Base-by-base conservation (phyloP, 1,140 invertebrate species). In the Drosophila sulfurigaster region DNA sequence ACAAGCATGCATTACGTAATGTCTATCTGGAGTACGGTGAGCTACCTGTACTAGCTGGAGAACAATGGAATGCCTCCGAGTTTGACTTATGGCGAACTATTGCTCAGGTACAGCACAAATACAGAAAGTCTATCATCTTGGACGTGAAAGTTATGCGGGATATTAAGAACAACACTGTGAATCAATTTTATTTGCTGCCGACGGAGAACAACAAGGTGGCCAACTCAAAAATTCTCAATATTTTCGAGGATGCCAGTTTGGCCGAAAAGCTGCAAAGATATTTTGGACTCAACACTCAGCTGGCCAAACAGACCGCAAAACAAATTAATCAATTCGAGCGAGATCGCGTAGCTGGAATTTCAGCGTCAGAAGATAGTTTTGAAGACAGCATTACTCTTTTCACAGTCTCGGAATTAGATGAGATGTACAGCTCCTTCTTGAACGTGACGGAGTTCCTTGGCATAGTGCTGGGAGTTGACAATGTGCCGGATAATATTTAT, bases 11-110 rank as follows among this genome's bases (percentile, higher is more conserved):
- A 0, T 41, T 91, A 16, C 64, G 72, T 41, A 80, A 75, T 7
- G 67, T 82, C 10, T 78, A 78, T 28, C 15, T 49, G 7, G 82
- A 91, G 35, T 91, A 56, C 35, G 82, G 81, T 0, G 67, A 72
- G 7, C 30, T 89, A 1, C 89, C 89, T 0, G 46, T 62, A 0
- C n/a, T 90, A 3, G 66, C 16, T 15, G 78, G 70, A 0, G 46
- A 48, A 4, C 15, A 20, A 0, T 87, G 77, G 83, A 78, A 88
- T 11, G 49, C 56, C 8, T 45, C 75, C 0, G 35, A 77, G 5
- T 91, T 91, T 11, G 75, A 45, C 30, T 92, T 87, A 91, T 91
- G 90, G 91, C 68, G 66, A n/a, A 68, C 49, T 0, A 72, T 79
- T 1, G 91, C 81, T 0, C 28, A 66, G 10, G 86, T 92, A 5